These are phyloP conservation scores for Drosophila tsacasi DNA, from an alignment of 1,140 invertebrate genomes.

Conservation along the genomic window DNA sequence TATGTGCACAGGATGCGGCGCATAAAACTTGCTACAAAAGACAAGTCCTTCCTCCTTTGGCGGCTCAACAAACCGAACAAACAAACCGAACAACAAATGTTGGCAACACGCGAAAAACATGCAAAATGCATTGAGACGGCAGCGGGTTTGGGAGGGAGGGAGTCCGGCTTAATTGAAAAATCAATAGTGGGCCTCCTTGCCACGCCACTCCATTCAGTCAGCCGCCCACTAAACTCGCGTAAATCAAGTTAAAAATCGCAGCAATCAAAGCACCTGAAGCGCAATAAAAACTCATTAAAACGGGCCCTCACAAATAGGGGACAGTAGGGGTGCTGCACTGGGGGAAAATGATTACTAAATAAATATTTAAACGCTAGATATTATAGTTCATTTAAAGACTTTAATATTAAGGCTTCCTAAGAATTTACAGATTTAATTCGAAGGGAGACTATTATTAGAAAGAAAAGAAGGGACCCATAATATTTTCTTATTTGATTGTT, in stretches of 20 bases:
- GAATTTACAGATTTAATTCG: neutral
- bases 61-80: slow-evolving; percentile 15
- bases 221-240: slow-evolving; percentile 60
- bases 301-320: slow-evolving; percentile 29
- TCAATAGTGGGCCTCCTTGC: slow-evolving; percentile 59
- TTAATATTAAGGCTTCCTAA: too few relatives aligned
- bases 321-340: slow-evolving; percentile 20
- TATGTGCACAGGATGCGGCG: slow-evolving; percentile 63
- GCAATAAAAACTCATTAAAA: slow-evolving; percentile 83
- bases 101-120: slow-evolving; percentile 72
- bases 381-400: neutral
- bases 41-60: slow-evolving; percentile 46
- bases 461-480: neutral
- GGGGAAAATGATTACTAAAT: neutral
- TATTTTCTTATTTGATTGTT: too few relatives aligned
- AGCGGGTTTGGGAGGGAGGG: neutral
- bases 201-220: slow-evolving; percentile 1
- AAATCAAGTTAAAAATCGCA: slow-evolving; percentile 83
- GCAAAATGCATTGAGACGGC: slow-evolving; percentile 73
- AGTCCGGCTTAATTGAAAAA: slow-evolving; percentile 75
- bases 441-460: neutral
- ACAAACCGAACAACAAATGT: slow-evolving; percentile 46
- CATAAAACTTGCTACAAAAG: slow-evolving; percentile 75
- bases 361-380: too few relatives aligned
- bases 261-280: slow-evolving; percentile 81